Conservation (phyloP, 2,113 vertebrate genomes). For the Pelecanus crispus region DNA sequence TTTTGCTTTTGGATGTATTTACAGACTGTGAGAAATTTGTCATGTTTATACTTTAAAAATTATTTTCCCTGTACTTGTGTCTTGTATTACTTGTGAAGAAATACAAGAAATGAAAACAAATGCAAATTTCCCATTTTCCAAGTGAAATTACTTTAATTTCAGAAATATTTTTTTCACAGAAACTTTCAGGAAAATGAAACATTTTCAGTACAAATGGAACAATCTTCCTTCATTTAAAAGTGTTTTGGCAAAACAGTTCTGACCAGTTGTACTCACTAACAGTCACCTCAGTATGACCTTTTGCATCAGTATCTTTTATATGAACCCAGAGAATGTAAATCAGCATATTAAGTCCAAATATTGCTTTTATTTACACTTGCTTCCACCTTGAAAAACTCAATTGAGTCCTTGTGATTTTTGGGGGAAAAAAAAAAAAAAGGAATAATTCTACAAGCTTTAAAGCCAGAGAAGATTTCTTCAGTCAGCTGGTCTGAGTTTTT, state of each 20-base stretch:
- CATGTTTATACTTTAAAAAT: neutral
- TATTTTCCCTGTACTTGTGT: neutral
- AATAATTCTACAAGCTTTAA: neutral
- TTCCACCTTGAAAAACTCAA: neutral
- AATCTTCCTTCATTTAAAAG: neutral
- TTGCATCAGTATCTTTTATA: neutral
- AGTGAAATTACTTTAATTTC: neutral
- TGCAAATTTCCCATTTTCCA: neutral
- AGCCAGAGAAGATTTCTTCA: neutral
- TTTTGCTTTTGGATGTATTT: neutral
- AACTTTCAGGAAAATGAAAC: neutral
- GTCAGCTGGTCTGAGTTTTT: neutral
- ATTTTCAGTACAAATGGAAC: neutral
- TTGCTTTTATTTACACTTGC: neutral
- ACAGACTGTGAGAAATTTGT: neutral
- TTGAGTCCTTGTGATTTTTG: neutral
- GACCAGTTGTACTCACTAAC: neutral
- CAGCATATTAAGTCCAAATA: neutral
- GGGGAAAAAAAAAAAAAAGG: neutral
- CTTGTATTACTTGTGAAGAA: neutral
- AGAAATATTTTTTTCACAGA: neutral
- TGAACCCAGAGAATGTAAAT: neutral
- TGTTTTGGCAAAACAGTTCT: neutral
- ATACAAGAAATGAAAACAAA: neutral
- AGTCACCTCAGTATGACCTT: neutral